Percentiles rank a stretch among this genome's conserved stretches.
These are phyloP conservation scores for Lutjanus erythropterus DNA, from an alignment of 2,113 vertebrate genomes.

Conservation along the genomic window DNA sequence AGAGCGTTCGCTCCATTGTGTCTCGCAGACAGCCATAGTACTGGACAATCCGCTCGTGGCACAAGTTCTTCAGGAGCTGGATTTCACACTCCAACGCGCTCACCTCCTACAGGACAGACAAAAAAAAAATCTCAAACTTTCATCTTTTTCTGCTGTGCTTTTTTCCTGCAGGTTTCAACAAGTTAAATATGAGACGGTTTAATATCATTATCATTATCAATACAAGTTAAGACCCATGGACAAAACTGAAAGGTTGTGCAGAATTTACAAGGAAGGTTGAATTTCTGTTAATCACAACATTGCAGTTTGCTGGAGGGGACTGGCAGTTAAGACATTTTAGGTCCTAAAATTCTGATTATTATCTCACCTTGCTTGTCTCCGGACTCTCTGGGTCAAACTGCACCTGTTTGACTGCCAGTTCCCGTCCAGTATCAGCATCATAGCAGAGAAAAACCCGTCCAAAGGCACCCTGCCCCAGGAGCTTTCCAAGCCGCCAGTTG, in stretches of 20 bases:
- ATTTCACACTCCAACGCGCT: conserved; percentile 98
- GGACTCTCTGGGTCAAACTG: conserved; percentile 98
- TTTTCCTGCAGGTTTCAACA: no score
- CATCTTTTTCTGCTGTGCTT: no score
- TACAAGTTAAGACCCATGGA: no score
- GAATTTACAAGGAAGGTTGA: no score
- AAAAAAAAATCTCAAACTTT: no score
- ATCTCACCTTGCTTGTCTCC: conserved; percentile 97
- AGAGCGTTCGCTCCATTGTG: conserved; percentile 93
- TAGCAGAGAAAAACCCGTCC: conserved; percentile 97
- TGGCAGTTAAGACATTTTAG: no score
- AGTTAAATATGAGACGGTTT: no score
- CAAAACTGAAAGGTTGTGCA: no score
- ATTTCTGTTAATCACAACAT: no score
- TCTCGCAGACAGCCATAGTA: conserved; percentile 98
- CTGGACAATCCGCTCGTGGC: conserved; percentile 97
- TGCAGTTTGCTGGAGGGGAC: no score
- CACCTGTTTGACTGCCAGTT: conserved; percentile 98
- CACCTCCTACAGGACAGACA: conserved; percentile 89
- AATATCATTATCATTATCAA: no score
- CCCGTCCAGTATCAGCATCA: conserved; percentile 95
- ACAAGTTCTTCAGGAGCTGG: conserved; percentile 97
- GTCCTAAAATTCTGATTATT: no score
- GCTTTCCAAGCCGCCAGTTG: conserved; percentile 97
- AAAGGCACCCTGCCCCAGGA: conserved; percentile 97